Evolutionary conservation across 2,797 vertebrate species (phyloP), one percentile per base, ranked within the genome.

Genomic region (Perdix hodgsoniae): DNA sequence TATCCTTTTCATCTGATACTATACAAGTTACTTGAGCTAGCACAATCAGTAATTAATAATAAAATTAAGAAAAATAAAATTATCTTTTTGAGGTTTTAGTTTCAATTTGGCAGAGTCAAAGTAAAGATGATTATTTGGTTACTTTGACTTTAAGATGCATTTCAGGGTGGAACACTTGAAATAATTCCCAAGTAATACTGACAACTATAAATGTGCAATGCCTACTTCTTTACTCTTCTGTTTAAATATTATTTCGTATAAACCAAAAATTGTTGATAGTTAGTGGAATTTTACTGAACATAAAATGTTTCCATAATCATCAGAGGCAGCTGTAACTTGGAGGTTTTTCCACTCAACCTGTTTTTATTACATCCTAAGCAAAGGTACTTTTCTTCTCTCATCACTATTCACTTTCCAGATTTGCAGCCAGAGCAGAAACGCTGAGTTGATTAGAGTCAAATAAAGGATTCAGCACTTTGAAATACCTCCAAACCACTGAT

Each of bases 401-500:
- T 59, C 40, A 44, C 7, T 57, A 18, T 56, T 96, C 67, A 33
- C 18, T 85, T 88, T 67, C 63, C 61, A 92, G 90, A 91, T 31
- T 92, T 66, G 52, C 77, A 90, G 69, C 13, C 63, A 90, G 69
- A 91, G 72, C 42, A 95, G 77, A 90, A 86, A 42, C 66, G n/a
- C 22, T 52, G 70, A 94, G 26, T 47, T 94, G 86, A 91, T 93
- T 80, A 93, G 44, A 52, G 80, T 75, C 56, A 83, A 86, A 94
- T 90, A 90, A 90, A 65, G 49, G 35, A 82, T 88, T 92, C 80
- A 78, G 49, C 49, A 83, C 63, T 94, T 90, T 63, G 54, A 95
- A 94, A 85, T 22, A 79, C 57, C 45, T 95, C 91, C 78, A 73
- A 83, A 81, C 37, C 2, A n/a, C 31, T 76, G 50, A 66, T 71